These are phyloP conservation scores for Andrena camellia DNA, from an alignment of 2,888 invertebrate species.

Conservation along the genomic window DNA sequence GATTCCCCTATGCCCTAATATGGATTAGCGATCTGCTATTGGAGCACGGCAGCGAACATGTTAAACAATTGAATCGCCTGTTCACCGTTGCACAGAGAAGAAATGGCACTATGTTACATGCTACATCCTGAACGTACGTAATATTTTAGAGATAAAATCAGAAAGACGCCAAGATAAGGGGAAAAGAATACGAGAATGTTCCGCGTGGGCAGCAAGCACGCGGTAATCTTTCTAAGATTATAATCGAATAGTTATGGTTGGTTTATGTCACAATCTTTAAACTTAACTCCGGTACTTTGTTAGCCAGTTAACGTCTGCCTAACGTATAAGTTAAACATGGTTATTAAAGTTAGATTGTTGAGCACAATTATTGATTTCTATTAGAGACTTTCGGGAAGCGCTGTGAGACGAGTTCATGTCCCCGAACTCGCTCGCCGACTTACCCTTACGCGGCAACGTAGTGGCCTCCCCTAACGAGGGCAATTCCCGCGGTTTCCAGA, in stretches of 20 bases:
- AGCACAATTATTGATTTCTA: constrained; percentile 86
- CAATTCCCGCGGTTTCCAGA: constrained; percentile 98
- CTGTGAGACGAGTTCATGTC: constrained; percentile 86
- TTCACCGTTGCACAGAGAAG: not conserved
- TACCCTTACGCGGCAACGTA: constrained; percentile 88
- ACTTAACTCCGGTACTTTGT: constrained; percentile 59
- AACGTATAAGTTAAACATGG: constrained; percentile 84
- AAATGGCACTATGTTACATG: constrained; percentile 5
- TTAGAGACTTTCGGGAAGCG: constrained; percentile 87
- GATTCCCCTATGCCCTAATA: no score
- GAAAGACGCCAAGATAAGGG: constrained; percentile 27
- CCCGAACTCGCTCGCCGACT: constrained; percentile 84
- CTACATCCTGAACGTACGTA: not conserved
- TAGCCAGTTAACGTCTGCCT: constrained; percentile 69
- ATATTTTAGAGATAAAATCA: constrained; percentile 50
- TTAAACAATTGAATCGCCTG: constrained; percentile 33
- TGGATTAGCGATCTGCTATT: no score
- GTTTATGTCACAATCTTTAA: constrained; percentile 57
- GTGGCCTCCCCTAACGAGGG: constrained; percentile 88
- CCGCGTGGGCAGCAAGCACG: constrained; percentile 67
- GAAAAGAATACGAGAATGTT: constrained; percentile 32
- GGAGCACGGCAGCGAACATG: not conserved
- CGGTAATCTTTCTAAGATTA: constrained; percentile 41
- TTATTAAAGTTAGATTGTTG: constrained; percentile 85
- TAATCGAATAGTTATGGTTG: constrained; percentile 61